A percentile compares a stretch with the other conserved stretches of the same genome.
Evolutionary conservation across 1,140 invertebrate genomes (phyloP).

Genomic region (Drosophila sechellia): DNA sequence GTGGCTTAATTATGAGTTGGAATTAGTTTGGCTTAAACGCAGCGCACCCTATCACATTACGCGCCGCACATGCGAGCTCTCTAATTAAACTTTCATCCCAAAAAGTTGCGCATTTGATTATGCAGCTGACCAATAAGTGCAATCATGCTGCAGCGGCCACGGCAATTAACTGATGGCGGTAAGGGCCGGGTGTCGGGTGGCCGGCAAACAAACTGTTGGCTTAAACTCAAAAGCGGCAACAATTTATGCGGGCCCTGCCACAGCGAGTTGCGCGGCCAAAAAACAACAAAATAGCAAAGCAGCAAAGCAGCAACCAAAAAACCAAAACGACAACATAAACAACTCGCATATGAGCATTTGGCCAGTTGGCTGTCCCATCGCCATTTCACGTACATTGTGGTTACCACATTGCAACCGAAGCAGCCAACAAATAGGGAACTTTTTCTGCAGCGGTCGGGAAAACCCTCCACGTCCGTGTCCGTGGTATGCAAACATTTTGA

Average conservation of each 20-base stretch:
- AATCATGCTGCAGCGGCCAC: constrained; percentile 56
- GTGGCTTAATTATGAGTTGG: constrained; percentile 73
- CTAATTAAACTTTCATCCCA: constrained; percentile 71
- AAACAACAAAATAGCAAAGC: background rate
- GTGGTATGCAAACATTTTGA: constrained; percentile 46
- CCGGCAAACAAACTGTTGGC: constrained; percentile 80
- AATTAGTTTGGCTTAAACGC: constrained; percentile 59
- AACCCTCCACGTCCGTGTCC: constrained; percentile 31
- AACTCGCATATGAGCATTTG: constrained; percentile 61
- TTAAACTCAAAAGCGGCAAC: constrained; percentile 77
- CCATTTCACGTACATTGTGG: constrained; percentile 47
- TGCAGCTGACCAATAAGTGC: constrained; percentile 75
- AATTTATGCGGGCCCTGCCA: constrained; percentile 65
- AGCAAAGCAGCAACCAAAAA: constrained; percentile 6
- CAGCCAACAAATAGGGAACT: constrained; percentile 44
- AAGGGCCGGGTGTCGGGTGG: constrained; percentile 51
- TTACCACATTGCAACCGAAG: constrained; percentile 58
- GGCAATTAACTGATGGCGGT: constrained; percentile 67
- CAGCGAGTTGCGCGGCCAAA: constrained; percentile 26
- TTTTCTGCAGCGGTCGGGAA: constrained; percentile 33
- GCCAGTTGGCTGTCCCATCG: constrained; percentile 36
- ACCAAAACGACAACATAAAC: constrained; percentile 50
- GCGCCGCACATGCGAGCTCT: constrained; percentile 52
- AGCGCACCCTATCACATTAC: constrained; percentile 23
- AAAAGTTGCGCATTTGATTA: constrained; percentile 81